These are phyloP conservation scores for Tragelaphus strepsiceros DNA, from an alignment of 2,113 vertebrate genomes.

Conservation along the genomic window DNA sequence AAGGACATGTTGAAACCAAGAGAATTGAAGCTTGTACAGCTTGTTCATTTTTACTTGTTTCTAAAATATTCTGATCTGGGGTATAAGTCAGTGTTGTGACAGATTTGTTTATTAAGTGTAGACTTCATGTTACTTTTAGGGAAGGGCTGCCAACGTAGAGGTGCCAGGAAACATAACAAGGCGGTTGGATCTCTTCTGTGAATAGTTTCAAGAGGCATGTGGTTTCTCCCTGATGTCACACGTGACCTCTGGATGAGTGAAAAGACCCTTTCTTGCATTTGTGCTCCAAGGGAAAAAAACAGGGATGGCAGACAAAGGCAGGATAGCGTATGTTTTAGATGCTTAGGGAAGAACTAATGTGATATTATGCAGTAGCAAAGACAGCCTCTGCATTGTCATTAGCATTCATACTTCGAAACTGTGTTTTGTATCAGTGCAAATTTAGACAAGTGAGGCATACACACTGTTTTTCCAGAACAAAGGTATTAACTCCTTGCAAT, in stretches of 20 bases:
- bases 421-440: constrained; percentile 15
- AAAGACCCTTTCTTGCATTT: neutral
- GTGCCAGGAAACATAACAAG: neutral
- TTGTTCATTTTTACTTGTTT: neutral
- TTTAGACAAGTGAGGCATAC: neutral
- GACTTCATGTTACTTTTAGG: neutral
- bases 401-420: neutral
- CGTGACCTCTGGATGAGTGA: neutral
- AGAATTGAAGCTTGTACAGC: neutral
- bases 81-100: neutral
- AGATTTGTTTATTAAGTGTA: neutral
- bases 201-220: neutral
- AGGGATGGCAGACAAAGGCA: neutral
- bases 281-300: neutral
- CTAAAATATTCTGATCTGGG: neutral
- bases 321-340: neutral
- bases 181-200: neutral
- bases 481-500: neutral
- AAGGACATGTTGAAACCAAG: neutral
- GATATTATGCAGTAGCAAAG: neutral
- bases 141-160: neutral
- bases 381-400: neutral
- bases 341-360: neutral
- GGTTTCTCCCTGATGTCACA: neutral
- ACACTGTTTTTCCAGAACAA: neutral